Evolutionary conservation across 2,888 invertebrate species (phyloP), one percentile per base, ranked within the genome.

Genomic region (Eristalis intricaria): DNA sequence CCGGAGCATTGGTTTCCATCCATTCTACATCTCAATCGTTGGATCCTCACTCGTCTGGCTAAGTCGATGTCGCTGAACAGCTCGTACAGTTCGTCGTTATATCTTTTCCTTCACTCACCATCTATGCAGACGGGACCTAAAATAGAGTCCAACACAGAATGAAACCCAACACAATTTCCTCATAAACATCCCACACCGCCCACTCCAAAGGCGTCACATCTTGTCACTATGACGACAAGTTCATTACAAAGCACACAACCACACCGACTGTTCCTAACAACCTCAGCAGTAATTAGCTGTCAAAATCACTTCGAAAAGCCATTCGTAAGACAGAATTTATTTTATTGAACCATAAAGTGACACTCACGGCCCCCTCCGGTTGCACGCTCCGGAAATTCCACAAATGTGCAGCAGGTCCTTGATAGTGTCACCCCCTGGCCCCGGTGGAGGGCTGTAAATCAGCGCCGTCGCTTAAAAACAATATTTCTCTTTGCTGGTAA

Each of bases 261-360:
- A 4, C 5, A 4, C 43, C 23, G 32, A 22, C 23, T 13, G 19
- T 32, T 29, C n/a, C 66, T 68, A 68, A 80, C 68, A 29, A 61
- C 19, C 29, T 29, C 19, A 23, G 26, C 23, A 26, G 26, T 82
- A 82, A 82, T 76, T 70, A 61, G 43, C 70, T 82, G 82, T 32
- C 82, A 82, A 66, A 69, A 70, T 50, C 64, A 82, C 76, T 82
- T 82, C 74, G 74, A 75, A 81, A 81, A 81, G 69, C 23, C 74
- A 81, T 81, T 81, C 74, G 69, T 75, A 81, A 63, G 68, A 69
- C 69, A 73, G 66, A 75, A 60, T 64, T 15, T n/a, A 65, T 61
- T 71, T 71, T 70, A 75, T 82, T 82, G 65, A 23, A 76, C 65
- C 76, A 82, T 82, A 74, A 75, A 81, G 43, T 50, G 56, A 23